Evolutionary conservation across 2,797 vertebrate species (phyloP).

Genomic region (Enteromius afrohamiltoni): DNA sequence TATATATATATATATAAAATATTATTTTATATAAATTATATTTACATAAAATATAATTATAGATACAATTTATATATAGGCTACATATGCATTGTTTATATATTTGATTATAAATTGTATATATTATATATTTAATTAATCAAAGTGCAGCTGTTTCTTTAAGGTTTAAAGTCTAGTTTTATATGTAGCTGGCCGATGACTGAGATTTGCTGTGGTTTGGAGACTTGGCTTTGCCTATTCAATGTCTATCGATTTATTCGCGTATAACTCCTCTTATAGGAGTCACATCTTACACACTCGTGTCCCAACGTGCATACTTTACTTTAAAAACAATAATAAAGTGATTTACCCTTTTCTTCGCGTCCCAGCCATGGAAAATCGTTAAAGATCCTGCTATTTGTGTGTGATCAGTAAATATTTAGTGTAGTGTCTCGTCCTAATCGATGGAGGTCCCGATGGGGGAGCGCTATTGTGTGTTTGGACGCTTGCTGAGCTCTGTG

Average conservation of each 20-base stretch:
- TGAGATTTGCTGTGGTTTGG: slow-evolving; percentile 29
- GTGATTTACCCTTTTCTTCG: slow-evolving; percentile 88
- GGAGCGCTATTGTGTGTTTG: slow-evolving; percentile 82
- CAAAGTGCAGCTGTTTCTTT: background rate
- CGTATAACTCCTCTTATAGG: slow-evolving; percentile 88
- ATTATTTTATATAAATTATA: too few relatives aligned
- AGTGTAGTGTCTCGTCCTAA: slow-evolving; percentile 88
- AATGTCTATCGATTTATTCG: slow-evolving; percentile 84
- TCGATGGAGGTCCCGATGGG: slow-evolving; percentile 89
- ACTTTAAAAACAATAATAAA: slow-evolving; percentile 95
- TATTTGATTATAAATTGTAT: too few relatives aligned
- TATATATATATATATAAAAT: background rate
- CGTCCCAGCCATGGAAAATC: slow-evolving; percentile 86
- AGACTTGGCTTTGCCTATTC: slow-evolving; percentile 81
- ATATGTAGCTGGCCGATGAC: background rate
- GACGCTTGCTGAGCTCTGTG: slow-evolving; percentile 72
- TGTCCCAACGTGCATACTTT: slow-evolving; percentile 84
- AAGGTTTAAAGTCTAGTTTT: background rate
- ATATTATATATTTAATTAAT: background rate
- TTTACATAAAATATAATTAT: too few relatives aligned
- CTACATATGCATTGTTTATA: background rate
- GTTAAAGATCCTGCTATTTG: slow-evolving; percentile 90
- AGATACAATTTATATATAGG: too few relatives aligned
- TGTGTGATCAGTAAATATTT: slow-evolving; percentile 99
- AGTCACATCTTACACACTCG: slow-evolving; percentile 86